phyloP scores from a whole-genome alignment of 2,797 vertebrate species.

The Gymnodraco acuticeps region DNA sequence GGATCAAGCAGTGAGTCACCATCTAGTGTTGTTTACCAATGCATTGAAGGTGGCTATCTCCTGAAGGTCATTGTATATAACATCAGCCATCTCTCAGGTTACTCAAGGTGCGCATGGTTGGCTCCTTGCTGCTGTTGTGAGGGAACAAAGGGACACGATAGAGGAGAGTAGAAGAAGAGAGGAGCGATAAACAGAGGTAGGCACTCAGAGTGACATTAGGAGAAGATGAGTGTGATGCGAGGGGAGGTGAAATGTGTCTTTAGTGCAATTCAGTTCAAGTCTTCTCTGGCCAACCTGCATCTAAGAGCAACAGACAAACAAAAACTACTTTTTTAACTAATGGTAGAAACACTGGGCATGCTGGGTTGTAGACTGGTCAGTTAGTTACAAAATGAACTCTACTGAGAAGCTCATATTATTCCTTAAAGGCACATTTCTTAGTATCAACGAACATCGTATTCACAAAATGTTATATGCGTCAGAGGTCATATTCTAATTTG shows the following conservation, averaged over 20 bases:
- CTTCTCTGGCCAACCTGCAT: not conserved
- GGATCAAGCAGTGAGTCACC: constrained; percentile 24
- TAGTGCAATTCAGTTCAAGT: constrained; percentile 9
- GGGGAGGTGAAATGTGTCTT: constrained; percentile 25
- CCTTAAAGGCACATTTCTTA: constrained; percentile 23
- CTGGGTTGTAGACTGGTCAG: not conserved
- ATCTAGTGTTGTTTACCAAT: constrained; percentile 32
- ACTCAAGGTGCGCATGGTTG: not conserved
- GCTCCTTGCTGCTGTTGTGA: not conserved
- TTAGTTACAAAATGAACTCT: constrained; percentile 15
- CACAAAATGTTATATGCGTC: too few species aligned
- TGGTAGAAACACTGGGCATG: not conserved
- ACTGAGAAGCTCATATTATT: constrained; percentile 33
- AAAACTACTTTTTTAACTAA: not conserved
- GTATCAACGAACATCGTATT: not conserved
- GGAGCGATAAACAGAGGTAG: constrained; percentile 8
- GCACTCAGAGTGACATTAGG: constrained; percentile 18
- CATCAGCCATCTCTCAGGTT: not conserved
- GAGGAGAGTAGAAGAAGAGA: not conserved
- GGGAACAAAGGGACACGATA: not conserved
- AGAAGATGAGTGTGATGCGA: constrained; percentile 28
- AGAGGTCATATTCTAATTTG: too few species aligned
- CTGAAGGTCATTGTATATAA: constrained; percentile 35
- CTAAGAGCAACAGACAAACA: not conserved
- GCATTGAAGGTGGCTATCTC: constrained; percentile 28